Evolutionary conservation across 2,888 invertebrate species (phyloP).

Genomic region (Eristalinus sepulchralis): DNA sequence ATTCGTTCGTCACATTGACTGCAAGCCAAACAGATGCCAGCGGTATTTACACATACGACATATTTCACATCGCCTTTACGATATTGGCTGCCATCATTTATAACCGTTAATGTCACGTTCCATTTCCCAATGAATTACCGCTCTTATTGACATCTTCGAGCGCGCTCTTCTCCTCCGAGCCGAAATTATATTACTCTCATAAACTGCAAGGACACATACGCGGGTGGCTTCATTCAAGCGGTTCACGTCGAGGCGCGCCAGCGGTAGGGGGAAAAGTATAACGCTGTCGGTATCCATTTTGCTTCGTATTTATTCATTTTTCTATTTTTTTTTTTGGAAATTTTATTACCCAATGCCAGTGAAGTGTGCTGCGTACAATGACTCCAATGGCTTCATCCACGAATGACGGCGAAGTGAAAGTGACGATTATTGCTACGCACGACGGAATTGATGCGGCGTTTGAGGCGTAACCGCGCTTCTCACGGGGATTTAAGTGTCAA

Average conservation of each 20-base stretch:
- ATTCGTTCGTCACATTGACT: neutral
- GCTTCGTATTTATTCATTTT: neutral
- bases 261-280: neutral
- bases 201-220: neutral
- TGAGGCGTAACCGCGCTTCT: constrained; percentile 11
- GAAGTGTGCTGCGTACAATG: neutral
- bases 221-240: neutral
- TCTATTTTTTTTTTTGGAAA: neutral
- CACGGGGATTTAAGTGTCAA: constrained; percentile 10
- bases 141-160: neutral
- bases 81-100: constrained; percentile 6
- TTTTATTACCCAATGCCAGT: constrained; percentile 7
- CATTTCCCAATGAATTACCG: constrained; percentile 34
- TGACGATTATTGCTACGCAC: constrained; percentile 6
- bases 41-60: neutral
- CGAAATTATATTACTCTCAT: constrained; percentile 19
- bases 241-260: neutral
- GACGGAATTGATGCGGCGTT: constrained; percentile 8
- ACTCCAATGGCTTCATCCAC: neutral
- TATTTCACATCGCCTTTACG: constrained; percentile 3
- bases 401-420: constrained; percentile 2
- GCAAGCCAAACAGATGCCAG: neutral
- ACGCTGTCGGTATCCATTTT: neutral
- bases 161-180: neutral
- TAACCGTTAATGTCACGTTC: constrained; percentile 25